These are phyloP conservation scores for Takifugu bimaculatus DNA, from an alignment of 2,113 vertebrate species.

Conservation along the genomic window DNA sequence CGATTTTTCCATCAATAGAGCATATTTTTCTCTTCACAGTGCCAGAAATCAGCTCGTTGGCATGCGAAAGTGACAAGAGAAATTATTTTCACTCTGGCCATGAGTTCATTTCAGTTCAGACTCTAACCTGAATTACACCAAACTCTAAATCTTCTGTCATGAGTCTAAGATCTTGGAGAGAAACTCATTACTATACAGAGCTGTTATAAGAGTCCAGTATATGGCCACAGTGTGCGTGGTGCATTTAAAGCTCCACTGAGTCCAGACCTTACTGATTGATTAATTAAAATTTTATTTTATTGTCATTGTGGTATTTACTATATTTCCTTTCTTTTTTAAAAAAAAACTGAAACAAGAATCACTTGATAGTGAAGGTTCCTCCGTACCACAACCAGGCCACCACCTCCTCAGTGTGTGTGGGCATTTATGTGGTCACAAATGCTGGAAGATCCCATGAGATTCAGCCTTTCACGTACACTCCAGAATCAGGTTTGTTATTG, in stretches of 20 bases:
- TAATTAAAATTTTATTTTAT: background rate
- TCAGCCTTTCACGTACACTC: constrained; percentile 95
- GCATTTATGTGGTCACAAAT: constrained; percentile 92
- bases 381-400: constrained; percentile 90
- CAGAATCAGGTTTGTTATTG: constrained; percentile 83
- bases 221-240: too few relatives aligned
- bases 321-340: background rate
- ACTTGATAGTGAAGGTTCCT: constrained; percentile 96
- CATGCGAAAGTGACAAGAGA: too few relatives aligned
- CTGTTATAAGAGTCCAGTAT: too few relatives aligned
- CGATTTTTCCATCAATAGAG: too few relatives aligned
- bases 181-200: too few relatives aligned
- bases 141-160: too few relatives aligned
- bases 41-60: too few relatives aligned
- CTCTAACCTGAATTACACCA: too few relatives aligned
- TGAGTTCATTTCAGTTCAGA: too few relatives aligned
- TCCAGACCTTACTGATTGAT: background rate
- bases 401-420: constrained; percentile 86
- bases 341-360: constrained; percentile 79
- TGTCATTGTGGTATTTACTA: background rate
- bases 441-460: constrained; percentile 94
- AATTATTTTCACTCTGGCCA: too few relatives aligned
- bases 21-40: too few relatives aligned
- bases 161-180: too few relatives aligned
- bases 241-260: background rate